These are phyloP conservation scores for Sinhomidia bicolor DNA, from an alignment of 2,888 invertebrate genomes.

Conservation along the genomic window DNA sequence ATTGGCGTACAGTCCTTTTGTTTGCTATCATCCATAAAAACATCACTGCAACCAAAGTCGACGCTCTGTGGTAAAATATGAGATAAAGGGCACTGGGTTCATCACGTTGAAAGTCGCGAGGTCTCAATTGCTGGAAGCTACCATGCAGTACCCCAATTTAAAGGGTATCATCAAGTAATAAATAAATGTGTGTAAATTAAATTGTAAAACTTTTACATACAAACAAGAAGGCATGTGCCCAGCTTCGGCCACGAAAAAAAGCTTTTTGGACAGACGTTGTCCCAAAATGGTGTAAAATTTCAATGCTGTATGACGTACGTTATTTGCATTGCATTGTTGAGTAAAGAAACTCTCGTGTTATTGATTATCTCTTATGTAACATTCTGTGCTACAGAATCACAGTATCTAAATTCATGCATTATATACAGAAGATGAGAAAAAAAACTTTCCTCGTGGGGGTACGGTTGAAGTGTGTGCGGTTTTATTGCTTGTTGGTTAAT, in stretches of 20 bases:
- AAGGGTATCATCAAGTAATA: constrained; percentile 10
- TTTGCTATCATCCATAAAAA: too few relatives aligned
- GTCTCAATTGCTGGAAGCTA: neutral
- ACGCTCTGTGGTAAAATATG: too few relatives aligned
- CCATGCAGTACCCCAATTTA: neutral
- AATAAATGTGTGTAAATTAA: constrained; percentile 46
- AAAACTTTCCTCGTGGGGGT: constrained; percentile 34
- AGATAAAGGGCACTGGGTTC: too few relatives aligned
- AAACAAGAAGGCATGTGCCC: constrained; percentile 33
- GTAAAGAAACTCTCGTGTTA: neutral
- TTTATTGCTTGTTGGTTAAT: constrained; percentile 75
- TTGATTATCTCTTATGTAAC: neutral
- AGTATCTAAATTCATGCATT: too few relatives aligned
- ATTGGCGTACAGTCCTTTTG: too few relatives aligned
- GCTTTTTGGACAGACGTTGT: too few relatives aligned
- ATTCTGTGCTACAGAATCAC: neutral
- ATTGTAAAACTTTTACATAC: constrained; percentile 44
- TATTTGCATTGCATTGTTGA: constrained; percentile 1
- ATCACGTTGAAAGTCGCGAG: too few relatives aligned
- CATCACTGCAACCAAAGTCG: neutral
- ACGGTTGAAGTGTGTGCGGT: constrained; percentile 64
- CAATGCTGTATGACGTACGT: too few relatives aligned
- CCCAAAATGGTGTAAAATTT: too few relatives aligned
- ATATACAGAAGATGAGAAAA: neutral
- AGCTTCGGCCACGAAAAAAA: neutral